Conservation (phyloP, 2,888 invertebrate species). For the Spatulosminthurus flaviceps region DNA sequence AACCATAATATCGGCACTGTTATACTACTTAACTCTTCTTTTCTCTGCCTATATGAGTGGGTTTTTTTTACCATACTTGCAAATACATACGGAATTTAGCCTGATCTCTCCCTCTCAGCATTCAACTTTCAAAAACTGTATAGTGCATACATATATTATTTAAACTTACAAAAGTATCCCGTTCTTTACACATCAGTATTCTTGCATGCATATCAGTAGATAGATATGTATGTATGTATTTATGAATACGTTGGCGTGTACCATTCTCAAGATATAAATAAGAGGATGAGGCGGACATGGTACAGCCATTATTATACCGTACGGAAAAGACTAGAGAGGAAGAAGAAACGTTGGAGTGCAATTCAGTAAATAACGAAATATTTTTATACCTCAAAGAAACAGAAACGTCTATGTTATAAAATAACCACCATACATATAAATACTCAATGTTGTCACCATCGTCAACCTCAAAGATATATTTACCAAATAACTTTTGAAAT, state of each 20-base stretch:
- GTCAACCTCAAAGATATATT: slow-evolving; percentile 7
- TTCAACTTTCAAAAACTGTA: too few relatives aligned
- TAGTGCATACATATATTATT: too few relatives aligned
- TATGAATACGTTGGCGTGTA: too few relatives aligned
- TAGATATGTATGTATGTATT: too few relatives aligned
- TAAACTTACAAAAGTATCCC: too few relatives aligned
- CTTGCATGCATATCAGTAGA: too few relatives aligned
- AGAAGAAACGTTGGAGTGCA: slow-evolving; percentile 30
- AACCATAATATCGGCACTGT: slow-evolving; percentile 16
- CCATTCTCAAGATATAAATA: not conserved
- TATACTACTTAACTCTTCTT: slow-evolving; percentile 14
- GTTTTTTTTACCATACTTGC: too few relatives aligned
- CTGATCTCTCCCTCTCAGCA: too few relatives aligned
- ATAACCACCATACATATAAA: not conserved
- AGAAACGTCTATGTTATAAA: not conserved
- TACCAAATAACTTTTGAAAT: not conserved
- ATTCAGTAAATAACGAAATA: slow-evolving; percentile 19
- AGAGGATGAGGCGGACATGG: slow-evolving; percentile 12
- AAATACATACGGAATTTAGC: too few relatives aligned
- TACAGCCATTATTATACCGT: slow-evolving; percentile 7
- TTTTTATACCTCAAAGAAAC: slow-evolving; percentile 14
- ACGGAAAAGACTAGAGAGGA: slow-evolving; percentile 1
- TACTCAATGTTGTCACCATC: not conserved
- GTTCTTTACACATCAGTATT: too few relatives aligned
- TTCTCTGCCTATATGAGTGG: not conserved